A percentile compares a stretch with the other conserved stretches of the same genome.
Conservation (phyloP, 37 sponge, comb jelly and placozoan genomes). For the Beroe forskalii region DNA sequence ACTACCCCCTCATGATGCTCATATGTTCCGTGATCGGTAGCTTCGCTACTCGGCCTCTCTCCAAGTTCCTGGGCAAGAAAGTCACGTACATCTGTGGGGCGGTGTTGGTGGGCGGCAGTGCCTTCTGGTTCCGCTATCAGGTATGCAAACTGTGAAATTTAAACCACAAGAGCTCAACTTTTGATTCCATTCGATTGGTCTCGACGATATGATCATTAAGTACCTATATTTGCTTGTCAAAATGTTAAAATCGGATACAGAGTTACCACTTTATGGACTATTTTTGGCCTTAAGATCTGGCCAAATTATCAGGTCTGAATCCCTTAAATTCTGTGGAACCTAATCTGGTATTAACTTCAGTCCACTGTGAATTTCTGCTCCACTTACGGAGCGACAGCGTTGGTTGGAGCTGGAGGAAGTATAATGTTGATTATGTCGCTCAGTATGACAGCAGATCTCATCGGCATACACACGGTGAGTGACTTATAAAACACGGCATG, state of each 20-base stretch:
- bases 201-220: no score
- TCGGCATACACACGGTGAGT: constrained; percentile 77
- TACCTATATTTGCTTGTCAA: no score
- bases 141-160: no score
- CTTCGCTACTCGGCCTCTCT: constrained; percentile 15
- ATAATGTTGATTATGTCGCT: constrained; percentile 83
- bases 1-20: constrained; percentile 32
- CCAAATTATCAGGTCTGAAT: no score
- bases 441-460: constrained; percentile 92
- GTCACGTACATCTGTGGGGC: constrained; percentile 16
- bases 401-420: constrained; percentile 83
- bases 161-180: no score
- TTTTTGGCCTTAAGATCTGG: no score
- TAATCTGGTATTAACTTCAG: no score
- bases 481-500: no score
- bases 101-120: background rate
- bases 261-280: no score
- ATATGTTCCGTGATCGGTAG: constrained; percentile 49
- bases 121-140: constrained; percentile 60
- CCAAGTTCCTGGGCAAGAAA: constrained; percentile 50
- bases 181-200: no score
- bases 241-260: no score
- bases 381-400: constrained; percentile 73
- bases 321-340: no score
- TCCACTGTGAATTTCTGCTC: background rate